A percentile compares a stretch with the other conserved stretches of the same genome.
Conservation (phyloP, 1,140 invertebrate genomes). For the Drosophila lacertosa region DNA sequence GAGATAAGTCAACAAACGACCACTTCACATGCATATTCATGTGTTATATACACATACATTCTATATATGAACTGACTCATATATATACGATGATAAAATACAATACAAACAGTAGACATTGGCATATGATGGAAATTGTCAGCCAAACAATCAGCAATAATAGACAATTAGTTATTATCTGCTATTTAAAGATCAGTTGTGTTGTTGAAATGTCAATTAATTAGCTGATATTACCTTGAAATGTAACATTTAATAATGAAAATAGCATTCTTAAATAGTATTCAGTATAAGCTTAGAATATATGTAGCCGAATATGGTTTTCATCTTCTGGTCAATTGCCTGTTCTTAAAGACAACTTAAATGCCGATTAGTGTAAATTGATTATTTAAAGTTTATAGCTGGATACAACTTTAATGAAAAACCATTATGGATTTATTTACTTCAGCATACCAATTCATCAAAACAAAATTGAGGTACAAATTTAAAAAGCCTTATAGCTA, state of each 20-base stretch:
- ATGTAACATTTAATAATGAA: no score
- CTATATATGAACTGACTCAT: conserved; percentile 3
- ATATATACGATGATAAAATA: background rate
- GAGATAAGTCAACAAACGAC: background rate
- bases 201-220: background rate
- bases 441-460: conserved; percentile 77
- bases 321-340: no score
- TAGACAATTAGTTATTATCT: background rate
- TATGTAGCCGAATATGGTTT: no score
- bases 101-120: background rate
- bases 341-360: no score
- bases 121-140: conserved; percentile 2
- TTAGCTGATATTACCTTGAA: no score
- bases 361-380: no score
- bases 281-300: no score
- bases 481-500: conserved; percentile 74
- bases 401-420: conserved; percentile 47
- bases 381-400: no score
- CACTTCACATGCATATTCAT: background rate
- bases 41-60: background rate
- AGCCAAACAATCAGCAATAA: background rate
- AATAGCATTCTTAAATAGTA: no score
- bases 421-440: conserved; percentile 72
- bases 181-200: background rate
- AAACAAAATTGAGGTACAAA: conserved; percentile 76